phyloP scores from a whole-genome alignment of 1,140 invertebrate species.

The Caenorhabditis latens region DNA sequence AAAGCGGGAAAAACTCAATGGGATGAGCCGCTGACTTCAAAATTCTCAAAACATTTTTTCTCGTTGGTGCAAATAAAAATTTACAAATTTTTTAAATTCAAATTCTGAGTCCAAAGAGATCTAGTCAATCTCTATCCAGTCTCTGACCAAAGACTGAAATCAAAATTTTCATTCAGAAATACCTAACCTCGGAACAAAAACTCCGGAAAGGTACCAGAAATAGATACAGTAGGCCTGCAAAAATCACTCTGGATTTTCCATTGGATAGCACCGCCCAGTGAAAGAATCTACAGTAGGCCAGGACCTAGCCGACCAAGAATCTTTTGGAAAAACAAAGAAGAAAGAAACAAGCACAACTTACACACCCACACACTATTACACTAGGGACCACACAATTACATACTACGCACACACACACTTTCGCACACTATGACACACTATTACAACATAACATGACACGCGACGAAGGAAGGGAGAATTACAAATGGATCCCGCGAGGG shows the following conservation, averaged over 20 bases:
- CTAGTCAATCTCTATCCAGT: not conserved
- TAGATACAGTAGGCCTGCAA: not conserved
- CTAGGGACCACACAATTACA: too few relatives aligned
- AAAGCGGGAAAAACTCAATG: not conserved
- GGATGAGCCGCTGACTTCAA: conserved; percentile 1
- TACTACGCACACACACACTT: too few relatives aligned
- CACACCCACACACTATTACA: too few relatives aligned
- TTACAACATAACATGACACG: too few relatives aligned
- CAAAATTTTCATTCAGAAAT: not conserved
- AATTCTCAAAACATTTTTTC: not conserved
- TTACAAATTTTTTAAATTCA: not conserved
- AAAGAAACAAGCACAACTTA: too few relatives aligned
- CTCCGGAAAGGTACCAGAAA: not conserved
- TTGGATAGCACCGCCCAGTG: not conserved
- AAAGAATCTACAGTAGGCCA: too few relatives aligned
- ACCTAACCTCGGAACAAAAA: not conserved
- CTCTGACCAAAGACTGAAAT: too few relatives aligned
- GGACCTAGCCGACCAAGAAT: too few relatives aligned
- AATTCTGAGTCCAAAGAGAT: not conserved
- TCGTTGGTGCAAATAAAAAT: not conserved
- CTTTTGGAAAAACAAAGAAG: too few relatives aligned
- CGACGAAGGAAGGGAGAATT: too few relatives aligned
- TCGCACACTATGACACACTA: too few relatives aligned
- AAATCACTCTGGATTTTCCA: not conserved
- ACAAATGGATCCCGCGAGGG: too few relatives aligned